Evolutionary conservation across 2,113 vertebrate species (phyloP), one percentile per base, ranked within the genome.

Genomic region (Tychaedon coryphoeus): DNA sequence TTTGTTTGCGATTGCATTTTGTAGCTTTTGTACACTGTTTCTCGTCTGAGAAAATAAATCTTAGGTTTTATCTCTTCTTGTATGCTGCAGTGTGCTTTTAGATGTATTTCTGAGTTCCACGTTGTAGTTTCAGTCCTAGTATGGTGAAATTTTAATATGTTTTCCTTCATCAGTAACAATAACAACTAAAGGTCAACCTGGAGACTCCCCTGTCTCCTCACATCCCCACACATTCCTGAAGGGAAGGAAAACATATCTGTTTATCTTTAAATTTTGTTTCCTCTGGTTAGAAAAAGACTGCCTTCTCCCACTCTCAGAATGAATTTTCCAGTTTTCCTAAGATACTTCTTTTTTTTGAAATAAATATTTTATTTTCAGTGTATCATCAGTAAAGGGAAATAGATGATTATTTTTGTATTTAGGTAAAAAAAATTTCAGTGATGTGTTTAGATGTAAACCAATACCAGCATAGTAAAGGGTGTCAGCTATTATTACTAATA

Each of bases 21-120:
- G 88, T 86, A 75, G 88, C 66, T 94, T 93, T 97, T 97, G 93
- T 77, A 96, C 74, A 90, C 86, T 94, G 69, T 95, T 97, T 73
- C 94, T 95, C 95, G 81, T 97, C 94, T 97, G 89, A 97, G 92
- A 95, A 97, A 97, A 98, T 97, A 98, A 97, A 97, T 98, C 97
- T 96, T 97, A 50, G 91, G 92, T 48, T 98, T 98, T 98, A 92
- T 97, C 96, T 98, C 96, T 97, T 96, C 88, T 96, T 96, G 58
- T 94, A 8, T 86, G 83, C 95, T 96, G 90, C 80, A 94, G 47
- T 96, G 93, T 97, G 95, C 95, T 97, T 97, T 97, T 97, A 97
- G 95, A 95, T 96, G 71, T 34, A 73, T 96, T 97, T 97, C 79
- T 94, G 85, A 83, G 92, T 96, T 93, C 85, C 77, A 95, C 95